These are phyloP conservation scores for Aphis gossypii DNA, from an alignment of 1,140 invertebrate genomes.

Conservation along the genomic window DNA sequence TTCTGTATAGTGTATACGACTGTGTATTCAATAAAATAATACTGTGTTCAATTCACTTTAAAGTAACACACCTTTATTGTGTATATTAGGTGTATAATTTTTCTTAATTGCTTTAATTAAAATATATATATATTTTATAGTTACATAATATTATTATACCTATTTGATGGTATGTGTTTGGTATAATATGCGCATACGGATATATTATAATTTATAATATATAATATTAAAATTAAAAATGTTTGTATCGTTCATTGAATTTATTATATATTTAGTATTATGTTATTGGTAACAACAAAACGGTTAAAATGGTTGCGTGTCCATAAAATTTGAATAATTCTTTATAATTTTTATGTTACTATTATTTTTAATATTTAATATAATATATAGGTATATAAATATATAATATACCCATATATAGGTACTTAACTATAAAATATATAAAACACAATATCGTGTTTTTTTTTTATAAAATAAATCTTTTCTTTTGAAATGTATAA, in stretches of 20 bases:
- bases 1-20: not conserved
- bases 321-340: constrained; percentile 16
- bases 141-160: not conserved
- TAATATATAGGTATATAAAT: not conserved
- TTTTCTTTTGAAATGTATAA: constrained; percentile 35
- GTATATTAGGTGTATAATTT: not conserved
- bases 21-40: not conserved
- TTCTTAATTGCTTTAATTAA: not conserved
- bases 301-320: constrained; percentile 28
- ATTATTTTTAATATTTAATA: constrained; percentile 24
- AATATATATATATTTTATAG: not conserved
- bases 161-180: not conserved
- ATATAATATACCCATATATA: not conserved
- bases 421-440: constrained; percentile 4
- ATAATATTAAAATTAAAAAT: not conserved
- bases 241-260: not conserved
- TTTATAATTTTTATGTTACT: constrained; percentile 36
- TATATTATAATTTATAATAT: not conserved
- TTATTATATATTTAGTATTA: constrained; percentile 4
- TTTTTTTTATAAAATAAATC: constrained; percentile 31
- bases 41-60: not conserved
- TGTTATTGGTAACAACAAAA: not conserved
- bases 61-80: not conserved
- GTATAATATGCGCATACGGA: not conserved
- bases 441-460: not conserved